These are phyloP conservation scores for Dicaeum eximium DNA, from an alignment of 2,113 vertebrate species.

Conservation along the genomic window DNA sequence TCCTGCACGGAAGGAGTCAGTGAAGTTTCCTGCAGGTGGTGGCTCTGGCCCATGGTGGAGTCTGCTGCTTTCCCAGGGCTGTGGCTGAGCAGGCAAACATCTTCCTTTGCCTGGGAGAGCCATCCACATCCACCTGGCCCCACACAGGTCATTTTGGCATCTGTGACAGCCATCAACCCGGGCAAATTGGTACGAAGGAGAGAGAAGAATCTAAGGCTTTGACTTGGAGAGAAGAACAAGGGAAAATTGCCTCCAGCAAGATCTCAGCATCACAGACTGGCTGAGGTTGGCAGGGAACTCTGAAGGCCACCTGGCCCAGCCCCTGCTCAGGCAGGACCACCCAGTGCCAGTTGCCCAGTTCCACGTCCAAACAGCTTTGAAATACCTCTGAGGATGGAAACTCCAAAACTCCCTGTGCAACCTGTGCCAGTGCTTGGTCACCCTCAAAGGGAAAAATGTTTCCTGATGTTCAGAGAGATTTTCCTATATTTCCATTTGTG, in stretches of 20 bases:
- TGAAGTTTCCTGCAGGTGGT: not conserved
- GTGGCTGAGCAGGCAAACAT: not conserved
- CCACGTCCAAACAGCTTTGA: not conserved
- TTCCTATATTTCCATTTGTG: not conserved
- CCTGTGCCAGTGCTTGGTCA: not conserved
- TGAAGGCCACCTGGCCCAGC: not conserved
- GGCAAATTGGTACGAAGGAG: not conserved
- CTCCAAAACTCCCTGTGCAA: not conserved
- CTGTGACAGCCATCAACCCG: not conserved
- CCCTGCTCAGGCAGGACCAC: not conserved
- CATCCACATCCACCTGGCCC: not conserved
- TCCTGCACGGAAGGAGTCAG: not conserved
- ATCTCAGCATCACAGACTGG: not conserved
- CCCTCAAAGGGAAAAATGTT: not conserved
- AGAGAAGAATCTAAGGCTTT: not conserved
- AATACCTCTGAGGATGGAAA: not conserved
- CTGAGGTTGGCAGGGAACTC: not conserved
- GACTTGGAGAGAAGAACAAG: not conserved
- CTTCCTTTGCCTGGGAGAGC: not conserved
- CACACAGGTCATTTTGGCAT: not conserved
- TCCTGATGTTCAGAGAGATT: not conserved
- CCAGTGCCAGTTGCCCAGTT: not conserved
- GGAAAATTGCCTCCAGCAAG: not conserved
- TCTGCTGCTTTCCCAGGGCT: not conserved
- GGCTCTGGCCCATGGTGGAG: not conserved